Evolutionary conservation across 2,113 vertebrate genomes (phyloP).

Genomic region (Spilogale gracilis): DNA sequence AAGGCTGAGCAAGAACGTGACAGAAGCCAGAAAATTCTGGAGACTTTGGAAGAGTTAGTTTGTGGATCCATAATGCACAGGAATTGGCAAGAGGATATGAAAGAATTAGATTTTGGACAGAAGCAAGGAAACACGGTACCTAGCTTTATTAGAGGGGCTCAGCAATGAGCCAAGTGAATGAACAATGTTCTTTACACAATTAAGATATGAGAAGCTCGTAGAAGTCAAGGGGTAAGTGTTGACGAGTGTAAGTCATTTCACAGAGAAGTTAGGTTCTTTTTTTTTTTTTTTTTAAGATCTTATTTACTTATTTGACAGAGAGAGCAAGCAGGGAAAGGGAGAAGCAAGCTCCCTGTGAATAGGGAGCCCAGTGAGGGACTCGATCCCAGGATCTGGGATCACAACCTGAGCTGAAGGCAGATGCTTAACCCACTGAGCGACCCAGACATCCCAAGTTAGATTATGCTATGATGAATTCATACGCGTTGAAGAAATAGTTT

Average conservation of each 20-base stretch:
- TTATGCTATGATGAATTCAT: not conserved
- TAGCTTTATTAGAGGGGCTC: not conserved
- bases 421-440: not conserved
- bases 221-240: not conserved
- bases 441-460: not conserved
- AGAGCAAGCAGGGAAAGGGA: not conserved
- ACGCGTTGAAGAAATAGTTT: not conserved
- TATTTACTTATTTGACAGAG: not conserved
- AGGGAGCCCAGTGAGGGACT: not conserved
- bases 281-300: not conserved
- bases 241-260: not conserved
- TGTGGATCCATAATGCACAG: not conserved
- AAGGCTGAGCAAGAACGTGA: conserved; percentile 50
- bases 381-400: not conserved
- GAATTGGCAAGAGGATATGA: not conserved
- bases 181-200: not conserved
- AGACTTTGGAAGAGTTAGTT: conserved; percentile 32
- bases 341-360: not conserved
- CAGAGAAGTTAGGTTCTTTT: not conserved
- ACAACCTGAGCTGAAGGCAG: not conserved
- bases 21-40: not conserved
- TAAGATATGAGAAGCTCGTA: not conserved
- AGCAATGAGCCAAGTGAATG: not conserved
- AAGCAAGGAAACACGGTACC: not conserved
- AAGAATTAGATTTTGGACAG: not conserved